Percentiles rank a stretch among this genome's conserved stretches.
Conservation (phyloP, 1,140 invertebrate species). For the Caenorhabditis elegans region WBcel235 BX284606.5:6192001-6192500, state of each 20-base stretch:
- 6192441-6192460: too few relatives aligned
- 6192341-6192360: too few relatives aligned
- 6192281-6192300: neutral
- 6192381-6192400: too few relatives aligned
- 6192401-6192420: too few relatives aligned
- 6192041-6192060: slow-evolving; percentile 6
- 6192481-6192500: too few relatives aligned
- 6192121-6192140: neutral
- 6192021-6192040: neutral
- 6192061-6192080: neutral
- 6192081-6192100: neutral
- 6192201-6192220: neutral
- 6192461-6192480: too few relatives aligned
- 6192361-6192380: too few relatives aligned
- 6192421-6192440: too few relatives aligned
- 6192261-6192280: neutral
- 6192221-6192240: slow-evolving; percentile 12
- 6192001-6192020: neutral
- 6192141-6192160: neutral
- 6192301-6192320: too few relatives aligned
- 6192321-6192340: too few relatives aligned
- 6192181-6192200: slow-evolving; percentile 5
- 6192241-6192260: neutral
- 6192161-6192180: neutral
- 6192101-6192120: slow-evolving; percentile 15